Conservation (phyloP, 2,888 invertebrate species). For the Scotopteryx bipunctaria region DNA sequence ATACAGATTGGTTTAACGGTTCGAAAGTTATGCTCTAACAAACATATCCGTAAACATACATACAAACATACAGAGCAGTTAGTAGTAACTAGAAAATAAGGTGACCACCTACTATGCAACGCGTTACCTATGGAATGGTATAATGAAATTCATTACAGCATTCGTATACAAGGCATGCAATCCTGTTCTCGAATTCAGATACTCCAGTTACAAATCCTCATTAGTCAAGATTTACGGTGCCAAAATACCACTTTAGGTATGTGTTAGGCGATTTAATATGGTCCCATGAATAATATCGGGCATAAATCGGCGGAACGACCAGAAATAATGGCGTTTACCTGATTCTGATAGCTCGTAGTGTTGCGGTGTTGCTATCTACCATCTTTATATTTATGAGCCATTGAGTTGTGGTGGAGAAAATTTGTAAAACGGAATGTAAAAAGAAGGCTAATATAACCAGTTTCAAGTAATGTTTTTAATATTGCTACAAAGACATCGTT, state of each 20-base stretch:
- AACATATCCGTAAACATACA: too few relatives aligned
- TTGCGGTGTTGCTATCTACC: slow-evolving; percentile 6
- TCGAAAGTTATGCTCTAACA: too few relatives aligned
- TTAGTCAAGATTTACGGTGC: slow-evolving; percentile 44
- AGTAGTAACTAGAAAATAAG: background rate
- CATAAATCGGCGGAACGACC: slow-evolving; percentile 33
- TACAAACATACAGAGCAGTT: too few relatives aligned
- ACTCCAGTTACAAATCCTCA: slow-evolving; percentile 41
- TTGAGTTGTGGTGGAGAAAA: background rate
- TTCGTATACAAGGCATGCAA: slow-evolving; percentile 22
- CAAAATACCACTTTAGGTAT: slow-evolving; percentile 39
- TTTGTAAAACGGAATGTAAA: too few relatives aligned
- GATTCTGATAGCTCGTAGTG: slow-evolving; percentile 20
- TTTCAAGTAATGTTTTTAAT: too few relatives aligned
- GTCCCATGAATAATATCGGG: slow-evolving; percentile 40
- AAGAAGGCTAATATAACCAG: too few relatives aligned
- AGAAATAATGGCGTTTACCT: slow-evolving; percentile 32
- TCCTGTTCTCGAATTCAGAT: slow-evolving; percentile 27
- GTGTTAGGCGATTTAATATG: slow-evolving; percentile 34
- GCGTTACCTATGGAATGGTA: background rate
- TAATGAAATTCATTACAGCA: slow-evolving; percentile 15
- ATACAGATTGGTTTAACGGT: too few relatives aligned
- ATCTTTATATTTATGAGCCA: background rate
- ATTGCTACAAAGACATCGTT: too few relatives aligned
- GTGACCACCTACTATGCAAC: background rate